A percentile compares a stretch with the other conserved stretches of the same genome.
These are phyloP conservation scores for Spinibarbus caldwelli DNA, from an alignment of 2,797 vertebrate species.

Conservation along the genomic window DNA sequence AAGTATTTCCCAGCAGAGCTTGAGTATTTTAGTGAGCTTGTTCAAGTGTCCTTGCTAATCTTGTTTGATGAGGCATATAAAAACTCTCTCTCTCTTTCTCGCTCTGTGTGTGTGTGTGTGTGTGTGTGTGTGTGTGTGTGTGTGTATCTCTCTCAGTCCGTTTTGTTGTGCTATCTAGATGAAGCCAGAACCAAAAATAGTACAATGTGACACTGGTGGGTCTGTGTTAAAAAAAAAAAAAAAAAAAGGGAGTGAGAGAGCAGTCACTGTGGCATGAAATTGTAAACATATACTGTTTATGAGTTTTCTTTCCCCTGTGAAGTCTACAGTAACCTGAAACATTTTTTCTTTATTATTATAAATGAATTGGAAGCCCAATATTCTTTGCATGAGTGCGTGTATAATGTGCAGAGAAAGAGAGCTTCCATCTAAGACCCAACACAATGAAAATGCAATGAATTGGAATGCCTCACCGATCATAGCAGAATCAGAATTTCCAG, in stretches of 20 bases:
- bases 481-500: slow-evolving; percentile 99
- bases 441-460: slow-evolving; percentile 98
- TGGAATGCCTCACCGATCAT: slow-evolving; percentile 99
- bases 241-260: slow-evolving; percentile 38
- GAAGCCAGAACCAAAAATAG: slow-evolving; percentile 39
- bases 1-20: slow-evolving; percentile 45
- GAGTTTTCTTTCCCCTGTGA: slow-evolving; percentile 31
- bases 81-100: slow-evolving; percentile 7
- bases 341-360: slow-evolving; percentile 77
- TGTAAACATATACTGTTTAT: slow-evolving; percentile 44
- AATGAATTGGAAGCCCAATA: slow-evolving; percentile 87
- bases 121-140: not conserved
- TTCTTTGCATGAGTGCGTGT: slow-evolving; percentile 95
- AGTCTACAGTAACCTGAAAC: slow-evolving; percentile 44
- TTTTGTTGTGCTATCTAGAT: slow-evolving; percentile 49
- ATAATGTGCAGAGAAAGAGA: slow-evolving; percentile 93
- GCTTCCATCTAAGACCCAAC: slow-evolving; percentile 89
- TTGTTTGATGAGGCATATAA: slow-evolving; percentile 50
- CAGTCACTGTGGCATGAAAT: slow-evolving; percentile 59
- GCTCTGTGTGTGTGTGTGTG: not conserved
- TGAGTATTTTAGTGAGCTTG: slow-evolving; percentile 54
- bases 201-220: slow-evolving; percentile 37
- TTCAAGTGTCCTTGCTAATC: slow-evolving; percentile 54
- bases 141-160: slow-evolving; percentile 7
- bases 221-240: slow-evolving; percentile 41